Evolutionary conservation across 2,888 invertebrate genomes (phyloP), one percentile per base, ranked within the genome.

Genomic region (Gisinianus flammeolus): DNA sequence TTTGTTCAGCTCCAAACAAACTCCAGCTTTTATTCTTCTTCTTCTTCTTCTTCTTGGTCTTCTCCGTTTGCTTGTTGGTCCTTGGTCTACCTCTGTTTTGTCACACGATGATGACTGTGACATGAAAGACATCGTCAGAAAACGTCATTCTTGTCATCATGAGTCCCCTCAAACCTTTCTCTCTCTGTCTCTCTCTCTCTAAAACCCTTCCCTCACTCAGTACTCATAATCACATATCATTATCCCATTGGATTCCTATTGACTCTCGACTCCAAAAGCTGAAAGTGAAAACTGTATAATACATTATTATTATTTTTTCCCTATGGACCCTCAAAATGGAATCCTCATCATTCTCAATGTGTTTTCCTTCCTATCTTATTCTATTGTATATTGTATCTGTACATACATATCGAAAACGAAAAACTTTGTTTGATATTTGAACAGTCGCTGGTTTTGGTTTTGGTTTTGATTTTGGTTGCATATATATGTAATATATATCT

Each of bases 51-150:
- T 58, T 22, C 58, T n/a, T n/a, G 26, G 22, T 44, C 22, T 19
- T 33, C 35, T n/a, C 5, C 24, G 16, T 44, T 19, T 44, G 35
- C n/a, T n/a, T n/a, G n/a, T n/a, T n/a, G n/a, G n/a, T n/a, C n/a
- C n/a, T n/a, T n/a, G n/a, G 54, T 54, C 54, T 54, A 54, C 16
- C 54, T 62, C 58, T 71, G 72, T 72, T 69, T 73, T 73, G 73
- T 73, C 73, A 73, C 73, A 73, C 73, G 73, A 73, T 73, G 70
- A 44, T 62, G 62, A 72, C 19, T 52, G 2, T 62, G 72, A 73
- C 73, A 31, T 33, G 62, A 62, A 31, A n/a, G 24, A 54, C 44
- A 33, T 12, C 5, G 28, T 28, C 28, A 30, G 66, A 28, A 67
- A 67, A 67, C 28, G 70, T 54, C 70, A 72, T 58, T 33, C 62